Evolutionary conservation across 23 tunicate genomes (phyloP), one percentile per base, ranked within the genome.

Genomic region (Styela clava): DNA sequence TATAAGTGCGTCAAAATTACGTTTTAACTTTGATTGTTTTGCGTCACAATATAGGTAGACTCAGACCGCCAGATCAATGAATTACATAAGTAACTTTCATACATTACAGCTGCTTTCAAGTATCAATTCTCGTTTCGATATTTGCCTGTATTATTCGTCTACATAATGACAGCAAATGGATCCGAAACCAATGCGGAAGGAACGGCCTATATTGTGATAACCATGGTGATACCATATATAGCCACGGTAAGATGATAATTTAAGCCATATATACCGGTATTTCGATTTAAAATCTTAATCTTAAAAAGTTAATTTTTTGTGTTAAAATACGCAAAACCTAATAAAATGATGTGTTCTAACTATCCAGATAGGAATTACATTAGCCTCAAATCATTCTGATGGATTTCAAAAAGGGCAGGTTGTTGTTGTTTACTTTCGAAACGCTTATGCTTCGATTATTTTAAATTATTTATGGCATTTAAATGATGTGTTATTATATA

Each of bases 141-240:
- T 52, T 26, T 35, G 24, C 81, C 81, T 16, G 81, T 76, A 44
- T 21, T 76, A 29, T 76, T 52, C 25, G 65, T 76, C 67, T 2
- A 76, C 65, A 76, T 76, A 0, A 26, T 76, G 65, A 76, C 81
- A 21, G 63, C 81, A 7, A 44, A 18, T 29, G 24, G 62, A 24
- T 24, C 27, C 0, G 16, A 27, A 16, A 30, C 35, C 33, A 52
- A 36, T 5, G 31, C 52, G 1, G 81, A 44, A 35, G 32, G 62
- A 52, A 35, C 27, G 18, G 24, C 37, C 0, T 76, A 76, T 64
- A 23, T 76, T 18, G 24, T 76, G 19, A 20, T 76, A 52, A 76
- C 81, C 22, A 76, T 76, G 81, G 21, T 29, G 12, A 23, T 76
- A 36, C 81, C 81, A 20, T 76, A 33, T 29, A 19, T 76, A 52